Evolutionary conservation across 2,888 invertebrate species (phyloP).

Genomic region (Drosophila flavopinicola): DNA sequence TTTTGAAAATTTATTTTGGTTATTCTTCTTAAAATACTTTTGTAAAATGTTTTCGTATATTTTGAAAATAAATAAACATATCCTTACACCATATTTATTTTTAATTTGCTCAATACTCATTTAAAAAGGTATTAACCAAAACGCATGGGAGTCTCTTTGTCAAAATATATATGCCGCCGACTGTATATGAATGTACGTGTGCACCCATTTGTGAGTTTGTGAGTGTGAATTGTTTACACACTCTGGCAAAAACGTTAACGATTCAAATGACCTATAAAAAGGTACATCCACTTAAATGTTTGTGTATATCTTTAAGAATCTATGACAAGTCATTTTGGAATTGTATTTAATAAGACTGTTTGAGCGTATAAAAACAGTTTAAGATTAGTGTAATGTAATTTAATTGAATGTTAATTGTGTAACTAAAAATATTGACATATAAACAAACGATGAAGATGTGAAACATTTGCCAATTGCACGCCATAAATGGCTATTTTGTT

Average conservation of each 20-base stretch:
- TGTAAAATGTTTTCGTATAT: no score
- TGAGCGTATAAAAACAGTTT: background rate
- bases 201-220: background rate
- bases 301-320: constrained; percentile 6
- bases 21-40: no score
- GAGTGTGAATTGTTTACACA: background rate
- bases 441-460: constrained; percentile 1
- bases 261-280: background rate
- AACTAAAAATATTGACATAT: background rate
- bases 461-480: constrained; percentile 1
- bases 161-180: no score
- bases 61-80: no score
- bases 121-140: no score
- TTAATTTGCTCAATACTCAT: no score
- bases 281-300: constrained; percentile 7
- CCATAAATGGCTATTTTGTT: background rate
- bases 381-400: background rate
- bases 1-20: no score
- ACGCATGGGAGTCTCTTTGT: no score
- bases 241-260: constrained; percentile 8
- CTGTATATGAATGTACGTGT: background rate
- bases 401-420: background rate
- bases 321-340: background rate
- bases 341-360: background rate
- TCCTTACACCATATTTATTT: no score